Base-by-base conservation (phyloP, 2,113 vertebrate species). In the Phalacrocorax brasilianus region DNA sequence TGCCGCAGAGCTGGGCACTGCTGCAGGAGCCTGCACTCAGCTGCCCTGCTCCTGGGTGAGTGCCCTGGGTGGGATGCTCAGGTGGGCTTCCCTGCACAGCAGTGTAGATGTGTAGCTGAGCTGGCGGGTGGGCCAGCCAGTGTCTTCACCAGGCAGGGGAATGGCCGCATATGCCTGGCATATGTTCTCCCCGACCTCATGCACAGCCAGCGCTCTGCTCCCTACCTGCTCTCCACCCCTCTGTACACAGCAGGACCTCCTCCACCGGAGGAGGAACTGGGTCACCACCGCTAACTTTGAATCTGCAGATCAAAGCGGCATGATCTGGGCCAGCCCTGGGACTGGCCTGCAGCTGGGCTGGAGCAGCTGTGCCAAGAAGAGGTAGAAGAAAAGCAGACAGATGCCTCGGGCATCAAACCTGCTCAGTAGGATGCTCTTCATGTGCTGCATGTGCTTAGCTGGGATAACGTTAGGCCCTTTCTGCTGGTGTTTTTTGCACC, bases 281-380 rank as follows among this genome's bases (percentile, higher is more conserved):
- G 96, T 97, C 97, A 97, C 53, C 93, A 72, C 44, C 1, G 14
- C 88, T 88, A 50, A 70, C 96, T 96, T 83, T 79, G 94, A 97
- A 97, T 94, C 85, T 70, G 76, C 85, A 97, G 92, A 97, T 97
- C 97, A 97, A 97, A 97, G 96, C 84, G 2, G 44, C 11, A 2
- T 11, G 67, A 91, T 75, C 78, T 44, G 59, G 93, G 91, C 95
- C 93, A 86, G 89, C 86, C 91, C 73, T 52, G 82, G 66, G 87
- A 94, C 95, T 97, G 96, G 96, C 95, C 95, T 63, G 92, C 97
- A 97, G 96, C 96, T 97, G 97, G 96, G 77, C 94, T 78, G 95
- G 23, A 45, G 83, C 13, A 5, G 42, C 95, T 2, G 79, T 95
- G 94, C 93, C 96, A 97, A 85, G 85, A 65, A 63, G 77, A 73